Evolutionary conservation across 2,888 invertebrate genomes (phyloP).

Genomic region (Temnothorax rugatulus): DNA sequence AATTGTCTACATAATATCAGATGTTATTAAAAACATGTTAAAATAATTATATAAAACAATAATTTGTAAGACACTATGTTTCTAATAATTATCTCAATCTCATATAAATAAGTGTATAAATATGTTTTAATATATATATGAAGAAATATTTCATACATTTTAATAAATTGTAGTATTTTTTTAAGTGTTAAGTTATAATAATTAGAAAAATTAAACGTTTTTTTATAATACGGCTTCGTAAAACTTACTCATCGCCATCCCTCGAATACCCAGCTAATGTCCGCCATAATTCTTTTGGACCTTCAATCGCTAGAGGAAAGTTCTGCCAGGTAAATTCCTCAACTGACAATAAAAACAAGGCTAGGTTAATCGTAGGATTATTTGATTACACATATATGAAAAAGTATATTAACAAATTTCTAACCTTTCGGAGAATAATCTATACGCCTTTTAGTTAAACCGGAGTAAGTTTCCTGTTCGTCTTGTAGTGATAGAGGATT

Average conservation of each 20-base stretch:
- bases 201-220: not conserved
- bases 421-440: slow-evolving; percentile 69
- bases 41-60: slow-evolving; percentile 12
- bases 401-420: slow-evolving; percentile 2
- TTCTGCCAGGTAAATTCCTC: slow-evolving; percentile 78
- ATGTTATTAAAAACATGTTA: not conserved
- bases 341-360: slow-evolving; percentile 40
- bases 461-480: slow-evolving; percentile 52
- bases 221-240: not conserved
- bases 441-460: slow-evolving; percentile 71
- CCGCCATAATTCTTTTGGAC: slow-evolving; percentile 83
- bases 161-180: not conserved
- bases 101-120: not conserved
- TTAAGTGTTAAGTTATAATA: not conserved
- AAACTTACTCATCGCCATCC: slow-evolving; percentile 78
- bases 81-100: not conserved
- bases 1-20: not conserved
- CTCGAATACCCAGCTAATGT: slow-evolving; percentile 81
- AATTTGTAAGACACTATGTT: not conserved
- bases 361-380: not conserved
- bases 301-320: slow-evolving; percentile 82
- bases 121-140: not conserved
- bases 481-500: slow-evolving; percentile 52
- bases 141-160: not conserved
- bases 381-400: not conserved